phyloP scores from a whole-genome alignment of 2,797 vertebrate species.

The Acridotheres tristis region DNA sequence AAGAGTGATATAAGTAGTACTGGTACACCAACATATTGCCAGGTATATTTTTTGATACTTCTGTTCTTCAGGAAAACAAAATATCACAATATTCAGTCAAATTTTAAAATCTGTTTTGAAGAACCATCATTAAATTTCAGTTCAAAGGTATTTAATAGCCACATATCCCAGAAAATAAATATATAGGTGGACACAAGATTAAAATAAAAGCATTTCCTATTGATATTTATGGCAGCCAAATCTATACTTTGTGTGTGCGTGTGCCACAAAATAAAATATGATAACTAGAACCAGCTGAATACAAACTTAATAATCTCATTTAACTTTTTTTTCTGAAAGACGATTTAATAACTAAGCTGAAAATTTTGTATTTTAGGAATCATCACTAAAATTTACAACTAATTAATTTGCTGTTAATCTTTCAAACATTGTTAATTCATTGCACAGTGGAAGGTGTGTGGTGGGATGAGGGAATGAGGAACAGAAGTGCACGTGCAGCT shows the following conservation, averaged over 20 bases:
- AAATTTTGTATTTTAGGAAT: background rate
- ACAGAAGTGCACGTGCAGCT: background rate
- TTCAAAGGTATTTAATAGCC: background rate
- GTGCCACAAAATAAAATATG: background rate
- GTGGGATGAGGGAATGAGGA: background rate
- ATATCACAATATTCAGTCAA: background rate
- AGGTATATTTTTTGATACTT: background rate
- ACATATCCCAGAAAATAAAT: background rate
- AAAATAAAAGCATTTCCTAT: conserved; percentile 3
- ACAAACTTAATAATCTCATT: background rate
- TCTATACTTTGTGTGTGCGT: background rate
- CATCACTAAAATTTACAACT: background rate
- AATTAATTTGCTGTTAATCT: background rate
- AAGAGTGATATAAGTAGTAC: background rate
- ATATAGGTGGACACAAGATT: background rate
- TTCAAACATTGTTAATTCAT: background rate
- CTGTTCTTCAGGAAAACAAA: background rate
- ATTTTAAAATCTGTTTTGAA: background rate
- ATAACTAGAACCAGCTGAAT: background rate
- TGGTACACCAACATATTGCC: background rate
- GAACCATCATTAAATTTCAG: background rate
- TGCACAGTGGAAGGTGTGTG: background rate
- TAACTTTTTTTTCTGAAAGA: background rate
- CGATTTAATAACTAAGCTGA: background rate
- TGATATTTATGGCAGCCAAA: background rate